Evolutionary conservation across 2,113 vertebrate genomes (phyloP).

Genomic region (Cephalopholis sonnerati): DNA sequence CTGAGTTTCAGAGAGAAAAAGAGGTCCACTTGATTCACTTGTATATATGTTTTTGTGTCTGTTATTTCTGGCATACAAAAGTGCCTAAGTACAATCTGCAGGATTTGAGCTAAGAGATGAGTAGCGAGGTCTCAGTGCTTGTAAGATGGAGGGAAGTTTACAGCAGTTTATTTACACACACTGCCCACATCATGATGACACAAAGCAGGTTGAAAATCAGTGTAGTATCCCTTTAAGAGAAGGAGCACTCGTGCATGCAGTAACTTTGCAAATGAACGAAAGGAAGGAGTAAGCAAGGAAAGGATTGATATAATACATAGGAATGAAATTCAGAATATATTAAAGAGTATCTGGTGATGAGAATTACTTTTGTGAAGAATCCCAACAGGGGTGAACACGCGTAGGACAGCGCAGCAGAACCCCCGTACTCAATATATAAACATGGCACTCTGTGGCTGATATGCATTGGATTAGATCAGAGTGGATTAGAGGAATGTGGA

Average conservation of each 20-base stretch:
- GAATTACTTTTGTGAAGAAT: background rate
- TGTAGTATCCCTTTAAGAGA: background rate
- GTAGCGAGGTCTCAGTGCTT: no score
- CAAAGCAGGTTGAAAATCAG: no score
- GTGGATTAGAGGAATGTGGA: slow-evolving; percentile 75
- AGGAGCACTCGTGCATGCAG: background rate
- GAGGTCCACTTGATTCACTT: no score
- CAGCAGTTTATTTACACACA: no score
- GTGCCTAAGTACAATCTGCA: no score
- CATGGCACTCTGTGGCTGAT: slow-evolving; percentile 52
- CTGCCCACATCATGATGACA: no score
- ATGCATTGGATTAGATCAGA: slow-evolving; percentile 73
- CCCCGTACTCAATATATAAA: slow-evolving; percentile 43
- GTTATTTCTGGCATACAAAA: no score
- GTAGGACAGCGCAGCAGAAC: slow-evolving; percentile 13
- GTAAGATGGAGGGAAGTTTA: no score
- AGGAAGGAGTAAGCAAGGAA: background rate
- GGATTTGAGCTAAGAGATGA: no score
- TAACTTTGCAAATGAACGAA: background rate
- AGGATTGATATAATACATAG: slow-evolving; percentile 1
- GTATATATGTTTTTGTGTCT: no score
- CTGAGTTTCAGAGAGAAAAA: no score
- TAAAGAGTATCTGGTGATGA: background rate
- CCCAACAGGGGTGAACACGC: background rate
- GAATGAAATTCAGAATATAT: background rate